A percentile compares a stretch with the other conserved stretches of the same genome.
Evolutionary conservation across 2,797 vertebrate species (phyloP).

Genomic region (Selene dorsalis): DNA sequence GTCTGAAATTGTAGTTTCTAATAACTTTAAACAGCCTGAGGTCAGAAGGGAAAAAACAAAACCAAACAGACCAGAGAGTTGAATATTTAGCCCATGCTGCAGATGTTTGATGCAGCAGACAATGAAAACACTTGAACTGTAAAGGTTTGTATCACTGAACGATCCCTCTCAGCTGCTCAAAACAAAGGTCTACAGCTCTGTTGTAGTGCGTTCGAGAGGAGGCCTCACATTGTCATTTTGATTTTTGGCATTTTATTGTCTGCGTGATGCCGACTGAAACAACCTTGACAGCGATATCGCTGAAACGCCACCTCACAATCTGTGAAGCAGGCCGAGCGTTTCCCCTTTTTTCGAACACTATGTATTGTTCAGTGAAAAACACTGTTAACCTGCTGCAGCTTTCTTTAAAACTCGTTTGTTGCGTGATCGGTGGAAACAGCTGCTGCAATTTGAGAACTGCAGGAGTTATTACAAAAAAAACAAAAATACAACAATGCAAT

Average conservation of each 20-base stretch:
- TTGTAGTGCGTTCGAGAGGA: background rate
- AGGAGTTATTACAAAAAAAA: background rate
- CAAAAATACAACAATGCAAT: no score
- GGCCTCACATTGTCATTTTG: background rate
- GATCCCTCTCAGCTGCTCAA: background rate
- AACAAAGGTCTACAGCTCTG: background rate
- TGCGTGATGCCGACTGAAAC: background rate
- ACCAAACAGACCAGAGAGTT: conserved; percentile 8
- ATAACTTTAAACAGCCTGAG: conserved; percentile 1
- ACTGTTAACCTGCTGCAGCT: background rate
- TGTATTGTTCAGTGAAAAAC: background rate
- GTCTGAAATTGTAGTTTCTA: background rate
- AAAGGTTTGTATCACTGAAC: background rate
- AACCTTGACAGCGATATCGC: background rate
- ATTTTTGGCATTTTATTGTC: background rate
- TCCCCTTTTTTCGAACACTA: background rate
- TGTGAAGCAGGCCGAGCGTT: background rate
- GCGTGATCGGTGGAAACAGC: background rate
- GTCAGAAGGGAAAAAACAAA: background rate
- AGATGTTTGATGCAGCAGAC: background rate
- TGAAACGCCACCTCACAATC: background rate
- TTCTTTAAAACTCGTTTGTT: background rate
- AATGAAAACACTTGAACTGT: background rate
- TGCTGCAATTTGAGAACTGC: background rate
- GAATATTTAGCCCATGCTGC: background rate